Evolutionary conservation across 2,797 vertebrate genomes (phyloP).

Genomic region (Ctenopoma kingsleyae): DNA sequence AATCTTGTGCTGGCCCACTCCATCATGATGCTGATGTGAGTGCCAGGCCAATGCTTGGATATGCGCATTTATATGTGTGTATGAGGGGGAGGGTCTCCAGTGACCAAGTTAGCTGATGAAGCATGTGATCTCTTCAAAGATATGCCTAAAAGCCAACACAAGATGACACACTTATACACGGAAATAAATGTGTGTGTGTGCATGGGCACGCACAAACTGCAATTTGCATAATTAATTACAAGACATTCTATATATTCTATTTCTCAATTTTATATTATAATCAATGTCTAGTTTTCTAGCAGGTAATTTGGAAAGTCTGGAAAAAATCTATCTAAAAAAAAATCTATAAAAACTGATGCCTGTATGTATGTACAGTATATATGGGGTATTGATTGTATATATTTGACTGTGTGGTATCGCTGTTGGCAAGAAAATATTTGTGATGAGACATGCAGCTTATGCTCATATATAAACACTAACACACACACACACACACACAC

Average conservation of each 20-base stretch:
- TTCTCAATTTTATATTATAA: not conserved
- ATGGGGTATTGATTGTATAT: not conserved
- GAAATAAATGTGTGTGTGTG: constrained; percentile 5
- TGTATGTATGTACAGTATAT: not conserved
- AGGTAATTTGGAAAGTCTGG: not conserved
- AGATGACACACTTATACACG: constrained; percentile 43
- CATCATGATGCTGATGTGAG: constrained; percentile 29
- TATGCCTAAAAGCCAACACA: constrained; percentile 52
- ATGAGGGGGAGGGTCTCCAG: constrained; percentile 51
- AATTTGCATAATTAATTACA: constrained; percentile 18
- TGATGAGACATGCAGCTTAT: constrained; percentile 37
- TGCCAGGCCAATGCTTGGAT: constrained; percentile 11
- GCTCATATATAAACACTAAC: constrained; percentile 31
- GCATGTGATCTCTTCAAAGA: constrained; percentile 80
- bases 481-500: constrained; percentile 2
- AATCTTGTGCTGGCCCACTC: constrained; percentile 14
- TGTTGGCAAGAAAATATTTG: constrained; percentile 23
- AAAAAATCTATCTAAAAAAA: too few species aligned
- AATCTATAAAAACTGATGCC: not conserved
- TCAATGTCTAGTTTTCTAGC: not conserved
- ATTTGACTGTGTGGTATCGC: not conserved
- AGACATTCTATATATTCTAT: not conserved
- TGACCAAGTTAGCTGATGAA: constrained; percentile 81
- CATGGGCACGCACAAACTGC: not conserved
- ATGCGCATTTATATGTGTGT: constrained; percentile 9